These are phyloP conservation scores for Leptinotarsa defecta DNA, from an alignment of 1,140 invertebrate species.

Conservation along the genomic window DNA sequence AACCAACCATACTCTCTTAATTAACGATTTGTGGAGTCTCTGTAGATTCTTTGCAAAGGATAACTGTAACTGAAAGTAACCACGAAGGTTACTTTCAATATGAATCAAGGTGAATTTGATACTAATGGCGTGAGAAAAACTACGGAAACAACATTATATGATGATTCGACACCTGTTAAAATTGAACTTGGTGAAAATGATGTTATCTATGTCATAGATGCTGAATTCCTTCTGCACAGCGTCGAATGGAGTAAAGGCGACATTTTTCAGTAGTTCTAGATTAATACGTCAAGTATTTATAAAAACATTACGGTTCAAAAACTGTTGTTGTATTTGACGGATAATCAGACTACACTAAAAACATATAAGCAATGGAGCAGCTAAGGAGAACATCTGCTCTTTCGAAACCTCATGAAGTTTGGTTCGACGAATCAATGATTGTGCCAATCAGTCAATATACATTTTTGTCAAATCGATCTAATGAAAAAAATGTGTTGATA, in stretches of 20 bases:
- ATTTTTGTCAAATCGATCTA: conserved; percentile 3
- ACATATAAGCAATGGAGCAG: conserved; percentile 28
- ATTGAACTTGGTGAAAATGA: neutral
- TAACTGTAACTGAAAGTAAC: conserved; percentile 49
- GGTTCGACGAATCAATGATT: conserved; percentile 36
- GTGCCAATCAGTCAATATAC: neutral
- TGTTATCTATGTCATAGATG: neutral
- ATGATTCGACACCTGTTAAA: neutral
- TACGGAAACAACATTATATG: conserved; percentile 50
- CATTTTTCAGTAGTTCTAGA: neutral
- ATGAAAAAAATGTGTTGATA: conserved; percentile 31
- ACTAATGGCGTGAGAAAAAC: conserved; percentile 55
- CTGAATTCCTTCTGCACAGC: neutral
- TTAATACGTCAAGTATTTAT: too few relatives aligned
- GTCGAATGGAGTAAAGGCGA: neutral
- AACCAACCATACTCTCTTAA: neutral
- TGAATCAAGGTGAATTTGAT: conserved; percentile 56
- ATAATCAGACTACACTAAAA: conserved; percentile 21
- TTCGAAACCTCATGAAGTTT: conserved; percentile 35
- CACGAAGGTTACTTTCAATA: conserved; percentile 52
- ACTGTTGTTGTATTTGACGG: too few relatives aligned
- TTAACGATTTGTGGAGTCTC: neutral
- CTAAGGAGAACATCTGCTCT: conserved; percentile 44
- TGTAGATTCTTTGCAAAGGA: conserved; percentile 53
- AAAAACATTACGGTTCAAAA: too few relatives aligned